A percentile compares a stretch with the other conserved stretches of the same genome.
These are phyloP conservation scores for Zaprionus taronus DNA, from an alignment of 1,140 invertebrate species.

Conservation along the genomic window DNA sequence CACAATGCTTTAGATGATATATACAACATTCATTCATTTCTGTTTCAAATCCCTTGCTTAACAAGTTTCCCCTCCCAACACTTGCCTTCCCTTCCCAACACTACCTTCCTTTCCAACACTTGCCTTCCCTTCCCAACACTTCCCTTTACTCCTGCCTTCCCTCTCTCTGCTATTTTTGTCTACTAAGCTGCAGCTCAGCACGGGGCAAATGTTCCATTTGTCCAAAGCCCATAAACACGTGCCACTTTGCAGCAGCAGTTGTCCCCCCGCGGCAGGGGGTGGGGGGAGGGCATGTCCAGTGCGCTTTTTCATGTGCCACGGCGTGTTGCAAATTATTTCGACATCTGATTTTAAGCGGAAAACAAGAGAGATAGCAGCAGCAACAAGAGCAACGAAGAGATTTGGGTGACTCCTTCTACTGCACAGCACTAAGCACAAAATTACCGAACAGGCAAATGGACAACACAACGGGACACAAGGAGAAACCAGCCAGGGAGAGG, in stretches of 20 bases:
- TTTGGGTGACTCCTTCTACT: slow-evolving; percentile 43
- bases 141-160: no score
- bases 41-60: not conserved
- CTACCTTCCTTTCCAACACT: no score
- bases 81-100: no score
- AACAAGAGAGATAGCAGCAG: slow-evolving; percentile 67
- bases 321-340: slow-evolving; percentile 83
- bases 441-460: slow-evolving; percentile 72
- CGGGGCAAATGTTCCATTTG: slow-evolving; percentile 60
- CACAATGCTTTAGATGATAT: not conserved
- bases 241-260: slow-evolving; percentile 51
- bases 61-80: no score
- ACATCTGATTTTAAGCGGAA: slow-evolving; percentile 83
- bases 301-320: slow-evolving; percentile 59
- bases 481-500: not conserved
- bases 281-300: not conserved
- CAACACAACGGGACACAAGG: slow-evolving; percentile 24
- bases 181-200: slow-evolving; percentile 39
- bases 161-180: not conserved
- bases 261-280: not conserved
- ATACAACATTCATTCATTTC: not conserved
- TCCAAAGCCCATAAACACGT: slow-evolving; percentile 74
- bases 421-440: slow-evolving; percentile 72
- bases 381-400: slow-evolving; percentile 35
- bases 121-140: no score